Evolutionary conservation across 2,797 vertebrate species (phyloP), one percentile per base, ranked within the genome.

Genomic region (Gobionotothen gibberifrons): DNA sequence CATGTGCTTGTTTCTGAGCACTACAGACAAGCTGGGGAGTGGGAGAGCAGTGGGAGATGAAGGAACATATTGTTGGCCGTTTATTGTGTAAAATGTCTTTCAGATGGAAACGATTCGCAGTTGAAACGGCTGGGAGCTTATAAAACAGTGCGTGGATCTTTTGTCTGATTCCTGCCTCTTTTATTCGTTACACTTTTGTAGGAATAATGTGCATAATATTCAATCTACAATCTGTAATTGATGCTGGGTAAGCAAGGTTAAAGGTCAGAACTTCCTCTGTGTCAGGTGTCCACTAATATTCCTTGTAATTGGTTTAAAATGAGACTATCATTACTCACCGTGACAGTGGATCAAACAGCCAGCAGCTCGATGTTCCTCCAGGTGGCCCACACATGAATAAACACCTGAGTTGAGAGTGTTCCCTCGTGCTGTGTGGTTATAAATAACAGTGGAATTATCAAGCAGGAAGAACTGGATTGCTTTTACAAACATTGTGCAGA

Each of bases 331-430:
- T 73, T 48, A 51, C 21, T 76, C 72, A 65, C n/a, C 15, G 15
- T 67, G 49, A 36, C 62, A 67, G 65, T 44, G 48, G 19, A 49
- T 74, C 71, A 63, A 68, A 69, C 44, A 40, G 60, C 17, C 44
- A 40, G 60, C 17, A 51, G 26, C 48, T 51, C 9, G 9, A 19
- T 12, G 48, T 77, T 52, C 53, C 44, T 63, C 53, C 40, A 63
- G 19, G 57, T 12, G 26, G 12, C 15, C n/a, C 11, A 7, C 9
- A n/a, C 63, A 78, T 9, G 3, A 78, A 56, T 59, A 57, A 66
- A 67, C 40, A 43, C 29, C 36, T 36, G 14, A 17, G 44, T 2
- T 64, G 48, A 43, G n/a, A 57, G 29, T 58, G 58, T 19, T 62
- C 32, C 3, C 5, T 49, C 66, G 16, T 42, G 17, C 17, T 46